A percentile compares a stretch with the other conserved stretches of the same genome.
Evolutionary conservation across 2,113 vertebrate genomes (phyloP).

Genomic region (Eurypyga helias): DNA sequence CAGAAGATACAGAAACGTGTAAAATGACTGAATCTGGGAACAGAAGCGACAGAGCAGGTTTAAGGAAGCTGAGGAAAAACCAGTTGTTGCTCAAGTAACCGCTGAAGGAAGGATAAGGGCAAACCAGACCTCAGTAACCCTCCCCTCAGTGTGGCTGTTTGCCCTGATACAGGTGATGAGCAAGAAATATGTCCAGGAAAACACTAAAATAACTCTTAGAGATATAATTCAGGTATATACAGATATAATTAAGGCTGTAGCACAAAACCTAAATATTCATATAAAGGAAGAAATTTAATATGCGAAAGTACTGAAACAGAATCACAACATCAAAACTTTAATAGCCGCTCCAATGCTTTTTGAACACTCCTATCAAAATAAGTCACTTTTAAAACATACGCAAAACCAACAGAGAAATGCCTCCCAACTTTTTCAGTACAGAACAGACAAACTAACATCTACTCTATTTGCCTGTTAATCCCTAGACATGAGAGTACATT

Average conservation of each 20-base stretch:
- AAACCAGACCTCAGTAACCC: neutral
- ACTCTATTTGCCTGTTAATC: neutral
- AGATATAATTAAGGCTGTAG: neutral
- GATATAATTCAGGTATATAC: neutral
- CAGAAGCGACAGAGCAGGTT: neutral
- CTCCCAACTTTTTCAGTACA: neutral
- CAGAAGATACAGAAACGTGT: slow-evolving; percentile 4
- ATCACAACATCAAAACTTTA: neutral
- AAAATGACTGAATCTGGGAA: slow-evolving; percentile 11
- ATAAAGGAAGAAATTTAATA: neutral
- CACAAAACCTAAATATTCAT: neutral
- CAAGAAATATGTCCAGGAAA: neutral
- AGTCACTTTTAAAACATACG: neutral
- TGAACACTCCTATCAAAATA: neutral
- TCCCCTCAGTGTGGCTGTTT: neutral
- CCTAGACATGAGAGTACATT: neutral
- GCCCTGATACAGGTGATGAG: neutral
- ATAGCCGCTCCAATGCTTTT: neutral
- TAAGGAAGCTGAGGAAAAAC: neutral
- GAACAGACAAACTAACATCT: neutral
- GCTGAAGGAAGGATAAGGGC: neutral
- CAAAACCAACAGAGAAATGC: neutral
- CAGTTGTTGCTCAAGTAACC: neutral
- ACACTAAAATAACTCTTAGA: neutral
- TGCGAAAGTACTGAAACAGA: neutral